These are phyloP conservation scores for Cantharis rustica DNA, from an alignment of 2,888 invertebrate genomes.

Conservation along the genomic window DNA sequence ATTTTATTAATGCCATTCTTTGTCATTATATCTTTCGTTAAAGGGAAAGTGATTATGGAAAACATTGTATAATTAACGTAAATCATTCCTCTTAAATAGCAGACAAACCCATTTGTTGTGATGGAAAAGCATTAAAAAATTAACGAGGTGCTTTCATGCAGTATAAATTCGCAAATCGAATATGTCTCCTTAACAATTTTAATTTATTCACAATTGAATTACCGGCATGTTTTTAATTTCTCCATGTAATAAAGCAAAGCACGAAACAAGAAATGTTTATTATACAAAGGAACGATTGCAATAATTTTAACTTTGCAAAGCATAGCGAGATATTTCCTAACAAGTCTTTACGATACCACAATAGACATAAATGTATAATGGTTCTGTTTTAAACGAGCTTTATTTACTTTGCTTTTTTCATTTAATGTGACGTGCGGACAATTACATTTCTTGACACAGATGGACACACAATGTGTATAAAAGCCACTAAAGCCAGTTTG, in stretches of 20 bases:
- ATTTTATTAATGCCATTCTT: conserved; percentile 10
- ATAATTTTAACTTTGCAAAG: conserved; percentile 16
- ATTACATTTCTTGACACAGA: conserved; percentile 29
- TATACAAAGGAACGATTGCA: conserved; percentile 12
- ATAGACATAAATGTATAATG: conserved; percentile 25
- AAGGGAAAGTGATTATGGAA: conserved; percentile 18
- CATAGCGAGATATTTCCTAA: conserved; percentile 14
- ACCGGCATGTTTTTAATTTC: conserved; percentile 6
- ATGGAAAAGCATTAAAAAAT: neutral
- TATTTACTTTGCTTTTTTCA: conserved; percentile 6
- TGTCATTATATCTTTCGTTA: conserved; percentile 14
- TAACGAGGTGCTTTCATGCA: neutral
- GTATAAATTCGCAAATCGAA: neutral
- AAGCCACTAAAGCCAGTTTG: conserved; percentile 19
- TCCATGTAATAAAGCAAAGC: conserved; percentile 12
- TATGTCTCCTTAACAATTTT: neutral
- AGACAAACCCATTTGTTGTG: neutral
- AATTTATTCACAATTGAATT: neutral
- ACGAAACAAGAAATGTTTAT: conserved; percentile 17
- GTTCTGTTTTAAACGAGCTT: conserved; percentile 12
- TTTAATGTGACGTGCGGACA: conserved; percentile 23
- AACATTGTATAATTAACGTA: conserved; percentile 14
- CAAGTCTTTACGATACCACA: conserved; percentile 22
- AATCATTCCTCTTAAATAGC: neutral
- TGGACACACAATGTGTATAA: conserved; percentile 31